These are phyloP conservation scores for Acanthisitta chloris DNA, from an alignment of 2,113 vertebrate genomes.

Conservation along the genomic window DNA sequence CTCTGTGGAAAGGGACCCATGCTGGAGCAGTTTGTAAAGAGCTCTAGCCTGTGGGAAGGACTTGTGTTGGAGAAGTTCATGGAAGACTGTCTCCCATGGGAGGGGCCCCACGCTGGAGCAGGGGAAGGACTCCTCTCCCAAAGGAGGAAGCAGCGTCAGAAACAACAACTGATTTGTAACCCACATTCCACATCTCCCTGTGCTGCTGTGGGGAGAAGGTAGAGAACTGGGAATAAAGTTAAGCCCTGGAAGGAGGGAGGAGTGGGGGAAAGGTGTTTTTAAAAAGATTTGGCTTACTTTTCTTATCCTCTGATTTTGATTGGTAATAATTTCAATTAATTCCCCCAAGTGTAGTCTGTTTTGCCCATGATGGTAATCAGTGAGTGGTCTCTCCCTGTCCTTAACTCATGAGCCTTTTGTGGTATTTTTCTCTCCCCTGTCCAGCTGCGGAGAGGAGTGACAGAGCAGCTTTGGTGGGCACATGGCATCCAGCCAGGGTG, in stretches of 20 bases:
- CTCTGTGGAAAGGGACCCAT: rapidly evolving
- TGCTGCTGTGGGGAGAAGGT: background rate
- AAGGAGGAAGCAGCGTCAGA: background rate
- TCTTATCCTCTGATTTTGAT: background rate
- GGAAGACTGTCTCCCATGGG: background rate
- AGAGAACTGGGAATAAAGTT: background rate
- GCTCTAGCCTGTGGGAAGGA: background rate
- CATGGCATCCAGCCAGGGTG: background rate
- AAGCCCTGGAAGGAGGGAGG: background rate
- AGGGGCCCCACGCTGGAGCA: background rate
- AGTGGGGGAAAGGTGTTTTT: background rate
- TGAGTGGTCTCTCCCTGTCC: background rate
- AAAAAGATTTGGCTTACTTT: background rate
- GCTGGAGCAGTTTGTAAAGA: background rate
- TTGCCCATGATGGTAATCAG: background rate
- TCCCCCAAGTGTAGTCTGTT: background rate
- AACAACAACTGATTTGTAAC: background rate
- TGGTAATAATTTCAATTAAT: background rate
- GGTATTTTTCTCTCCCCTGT: background rate
- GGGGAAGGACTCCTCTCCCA: background rate
- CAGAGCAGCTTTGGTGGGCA: background rate
- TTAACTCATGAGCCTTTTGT: background rate
- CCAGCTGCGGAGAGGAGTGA: background rate
- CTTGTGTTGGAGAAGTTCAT: background rate
- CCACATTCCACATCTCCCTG: background rate